A percentile compares a stretch with the other conserved stretches of the same genome.
phyloP scores from a whole-genome alignment of 1,140 invertebrate genomes.

The Neodiprion fabricii region DNA sequence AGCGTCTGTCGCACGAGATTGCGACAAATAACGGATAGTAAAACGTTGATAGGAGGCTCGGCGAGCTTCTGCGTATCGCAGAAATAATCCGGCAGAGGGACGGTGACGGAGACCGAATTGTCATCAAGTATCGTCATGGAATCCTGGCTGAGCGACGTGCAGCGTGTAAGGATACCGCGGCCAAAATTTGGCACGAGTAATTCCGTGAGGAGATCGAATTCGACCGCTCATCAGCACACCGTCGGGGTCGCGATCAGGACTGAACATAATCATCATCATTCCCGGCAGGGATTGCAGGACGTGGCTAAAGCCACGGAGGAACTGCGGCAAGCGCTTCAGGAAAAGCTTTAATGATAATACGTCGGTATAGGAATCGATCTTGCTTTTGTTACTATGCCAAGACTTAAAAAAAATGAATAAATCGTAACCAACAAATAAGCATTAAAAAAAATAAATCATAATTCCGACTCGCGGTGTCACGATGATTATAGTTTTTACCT shows the following conservation, averaged over 20 bases:
- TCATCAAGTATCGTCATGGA: constrained; percentile 66
- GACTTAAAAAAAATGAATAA: too few relatives aligned
- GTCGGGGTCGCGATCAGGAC: constrained; percentile 38
- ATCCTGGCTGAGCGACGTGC: constrained; percentile 82
- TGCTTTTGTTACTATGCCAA: neutral
- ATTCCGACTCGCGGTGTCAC: too few relatives aligned
- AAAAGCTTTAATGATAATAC: constrained; percentile 69
- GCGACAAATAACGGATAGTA: too few relatives aligned
- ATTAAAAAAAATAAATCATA: neutral
- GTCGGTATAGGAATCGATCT: neutral
- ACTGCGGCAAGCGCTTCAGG: constrained; percentile 72
- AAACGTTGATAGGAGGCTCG: too few relatives aligned
- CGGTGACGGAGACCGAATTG: neutral
- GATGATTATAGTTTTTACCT: too few relatives aligned
- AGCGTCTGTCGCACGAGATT: too few relatives aligned
- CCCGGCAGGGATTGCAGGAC: constrained; percentile 58
- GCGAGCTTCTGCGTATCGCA: too few relatives aligned
- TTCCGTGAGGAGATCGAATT: constrained; percentile 55
- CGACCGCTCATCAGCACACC: constrained; percentile 48
- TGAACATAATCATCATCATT: constrained; percentile 23
- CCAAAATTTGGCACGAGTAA: constrained; percentile 79
- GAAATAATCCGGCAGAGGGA: neutral
- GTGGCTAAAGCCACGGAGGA: constrained; percentile 76
- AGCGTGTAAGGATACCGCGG: constrained; percentile 80
- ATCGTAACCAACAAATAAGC: neutral